Base-by-base conservation (phyloP, 2,797 vertebrate species). In the Molossus alvarezi region DNA sequence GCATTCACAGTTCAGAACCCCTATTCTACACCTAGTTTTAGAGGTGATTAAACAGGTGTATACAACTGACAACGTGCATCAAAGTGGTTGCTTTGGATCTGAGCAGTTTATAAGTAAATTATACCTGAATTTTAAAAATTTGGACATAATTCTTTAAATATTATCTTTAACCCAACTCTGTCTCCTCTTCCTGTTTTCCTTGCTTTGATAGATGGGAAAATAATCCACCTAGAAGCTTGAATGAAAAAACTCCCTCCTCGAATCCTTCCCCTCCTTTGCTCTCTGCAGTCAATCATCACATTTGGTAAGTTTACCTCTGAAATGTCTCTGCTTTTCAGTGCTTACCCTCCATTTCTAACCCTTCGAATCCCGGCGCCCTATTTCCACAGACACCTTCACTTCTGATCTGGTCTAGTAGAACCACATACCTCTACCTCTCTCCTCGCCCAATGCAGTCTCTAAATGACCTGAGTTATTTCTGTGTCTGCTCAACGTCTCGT, bases 101-200 rank as follows among this genome's bases (percentile, higher is more conserved):
- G 25, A 90, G 62, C 27, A 88, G 37, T 90, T 82, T 82, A 23
- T 51, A 45, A 27, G 29, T 45, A 84, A 90, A 90, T 14, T 69
- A 81, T n/a, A 83, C 7, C 27, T 71, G 23, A 27, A 15, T 37
- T 73, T 86, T 92, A 53, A 13, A 62, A 84, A 86, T 72, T 81
- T 67, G 45, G 13, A 86, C 77, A 25, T 45, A 82, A 72, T 27
- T 77, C 48, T 76, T 71, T 53, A 90, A 83, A 87, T 93, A 75
- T 8, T 88, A 88, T 91, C 67, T 95, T 71, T 96, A 65, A 81
- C 27, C 15, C 76, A 94, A 84, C 67, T 83, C n/a, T 55, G 1
- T 69, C 87, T 86, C 60, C 69, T 67, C 48, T 3, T 45, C 60
- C 27, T 81, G n/a, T 79, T 90, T 83, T 83, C 80, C 33, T 86